Evolutionary conservation across 2,113 vertebrate species (phyloP).

Genomic region (Chaetodon auriga): DNA sequence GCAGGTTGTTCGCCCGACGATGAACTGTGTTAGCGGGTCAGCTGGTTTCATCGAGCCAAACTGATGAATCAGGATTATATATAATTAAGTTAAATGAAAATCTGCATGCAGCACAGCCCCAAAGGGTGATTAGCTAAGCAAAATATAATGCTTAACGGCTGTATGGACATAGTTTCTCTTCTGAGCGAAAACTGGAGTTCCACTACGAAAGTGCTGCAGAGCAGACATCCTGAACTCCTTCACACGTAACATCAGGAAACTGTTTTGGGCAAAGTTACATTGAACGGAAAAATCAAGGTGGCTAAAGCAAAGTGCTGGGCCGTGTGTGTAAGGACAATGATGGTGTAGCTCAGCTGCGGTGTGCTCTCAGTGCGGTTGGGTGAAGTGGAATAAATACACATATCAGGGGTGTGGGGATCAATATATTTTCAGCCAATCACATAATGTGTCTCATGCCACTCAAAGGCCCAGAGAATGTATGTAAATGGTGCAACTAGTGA

Average conservation of each 20-base stretch:
- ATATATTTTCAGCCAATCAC: neutral
- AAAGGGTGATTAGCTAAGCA: constrained; percentile 71
- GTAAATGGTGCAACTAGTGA: neutral
- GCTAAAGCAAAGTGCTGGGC: neutral
- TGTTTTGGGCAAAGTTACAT: neutral
- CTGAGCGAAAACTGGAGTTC: neutral
- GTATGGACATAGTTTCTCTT: constrained; percentile 6
- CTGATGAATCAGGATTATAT: constrained; percentile 76
- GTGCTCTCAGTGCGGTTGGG: neutral
- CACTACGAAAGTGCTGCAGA: constrained; percentile 1
- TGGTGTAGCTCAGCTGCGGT: neutral
- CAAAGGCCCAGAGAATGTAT: neutral
- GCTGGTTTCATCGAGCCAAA: constrained; percentile 56
- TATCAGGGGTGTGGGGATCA: neutral
- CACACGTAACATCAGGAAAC: constrained; percentile 38
- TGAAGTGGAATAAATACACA: neutral
- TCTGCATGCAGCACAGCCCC: constrained; percentile 58
- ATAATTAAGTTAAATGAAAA: constrained; percentile 75
- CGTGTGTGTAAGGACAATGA: neutral
- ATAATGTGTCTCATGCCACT: neutral
- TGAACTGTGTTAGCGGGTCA: constrained; percentile 66
- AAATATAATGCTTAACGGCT: constrained; percentile 39
- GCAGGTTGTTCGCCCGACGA: constrained; percentile 65
- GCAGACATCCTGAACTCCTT: neutral
- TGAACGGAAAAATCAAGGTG: neutral